Conservation (phyloP, 1,140 invertebrate genomes). For the Micrasema minimum region DNA sequence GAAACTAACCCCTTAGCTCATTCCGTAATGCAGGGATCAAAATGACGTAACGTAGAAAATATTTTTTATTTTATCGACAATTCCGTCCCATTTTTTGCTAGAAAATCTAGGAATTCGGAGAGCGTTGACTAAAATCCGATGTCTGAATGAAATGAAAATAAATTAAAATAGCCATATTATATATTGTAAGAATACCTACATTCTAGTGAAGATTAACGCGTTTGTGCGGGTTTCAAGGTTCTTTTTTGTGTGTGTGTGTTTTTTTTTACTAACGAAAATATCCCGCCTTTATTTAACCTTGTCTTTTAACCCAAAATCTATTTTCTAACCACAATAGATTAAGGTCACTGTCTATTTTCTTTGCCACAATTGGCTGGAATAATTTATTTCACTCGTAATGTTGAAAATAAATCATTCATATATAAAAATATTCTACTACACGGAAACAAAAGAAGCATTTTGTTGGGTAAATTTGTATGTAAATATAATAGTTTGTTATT, state of each 20-base stretch:
- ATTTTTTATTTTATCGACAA: no score
- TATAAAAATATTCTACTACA: no score
- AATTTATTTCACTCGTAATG: no score
- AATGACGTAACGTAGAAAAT: no score
- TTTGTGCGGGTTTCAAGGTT: background rate
- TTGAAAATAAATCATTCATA: no score
- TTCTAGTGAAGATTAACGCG: conserved; percentile 24
- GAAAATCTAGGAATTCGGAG: conserved; percentile 24
- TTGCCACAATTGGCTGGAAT: no score
- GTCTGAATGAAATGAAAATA: background rate
- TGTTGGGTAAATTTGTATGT: no score
- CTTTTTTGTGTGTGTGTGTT: background rate
- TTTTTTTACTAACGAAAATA: conserved; percentile 10
- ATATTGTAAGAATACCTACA: conserved; percentile 13
- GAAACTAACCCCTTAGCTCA: no score
- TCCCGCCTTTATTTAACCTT: conserved; percentile 18
- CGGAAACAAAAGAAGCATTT: no score
- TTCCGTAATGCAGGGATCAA: no score
- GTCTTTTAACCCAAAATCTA: background rate
- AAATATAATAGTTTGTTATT: no score
- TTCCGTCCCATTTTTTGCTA: background rate
- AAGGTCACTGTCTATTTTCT: conserved; percentile 18
- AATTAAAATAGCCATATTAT: no score
- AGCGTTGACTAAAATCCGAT: background rate
- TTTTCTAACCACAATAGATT: conserved; percentile 17